Evolutionary conservation across 2,888 invertebrate species (phyloP).

Genomic region (Carcina quercana): DNA sequence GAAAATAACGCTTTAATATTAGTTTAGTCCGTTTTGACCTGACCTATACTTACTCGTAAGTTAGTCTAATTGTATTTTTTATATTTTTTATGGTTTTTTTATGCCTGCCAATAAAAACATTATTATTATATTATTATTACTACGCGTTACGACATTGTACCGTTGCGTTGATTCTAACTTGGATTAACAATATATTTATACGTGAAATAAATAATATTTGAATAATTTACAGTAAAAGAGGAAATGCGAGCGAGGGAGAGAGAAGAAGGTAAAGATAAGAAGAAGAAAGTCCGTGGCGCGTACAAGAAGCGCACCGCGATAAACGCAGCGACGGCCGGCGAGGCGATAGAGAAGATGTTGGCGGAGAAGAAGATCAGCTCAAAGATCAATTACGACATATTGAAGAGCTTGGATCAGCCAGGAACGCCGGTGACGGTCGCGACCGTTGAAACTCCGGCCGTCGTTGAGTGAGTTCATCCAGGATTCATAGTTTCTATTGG

Average conservation of each 20-base stretch:
- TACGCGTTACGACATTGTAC: no score
- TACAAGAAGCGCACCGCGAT: conserved; percentile 76
- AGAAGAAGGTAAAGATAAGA: conserved; percentile 91
- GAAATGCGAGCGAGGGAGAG: conserved; percentile 85
- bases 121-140: no score
- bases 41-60: no score
- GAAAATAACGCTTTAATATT: no score
- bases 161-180: no score
- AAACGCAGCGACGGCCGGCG: conserved; percentile 83
- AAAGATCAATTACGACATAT: conserved; percentile 98
- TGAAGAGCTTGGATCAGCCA: conserved; percentile 82
- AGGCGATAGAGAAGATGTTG: conserved; percentile 97
- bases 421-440: conserved; percentile 34
- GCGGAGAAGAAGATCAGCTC: conserved; percentile 95
- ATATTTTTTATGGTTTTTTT: no score
- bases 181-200: no score
- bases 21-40: no score
- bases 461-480: conserved; percentile 22
- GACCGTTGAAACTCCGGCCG: conserved; percentile 17
- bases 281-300: conserved; percentile 81
- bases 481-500: no score
- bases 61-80: no score
- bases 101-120: no score
- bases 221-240: conserved; percentile 80
- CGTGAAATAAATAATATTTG: no score